Conservation (phyloP, 2,113 vertebrate genomes). For the Eidolon helvum region DNA sequence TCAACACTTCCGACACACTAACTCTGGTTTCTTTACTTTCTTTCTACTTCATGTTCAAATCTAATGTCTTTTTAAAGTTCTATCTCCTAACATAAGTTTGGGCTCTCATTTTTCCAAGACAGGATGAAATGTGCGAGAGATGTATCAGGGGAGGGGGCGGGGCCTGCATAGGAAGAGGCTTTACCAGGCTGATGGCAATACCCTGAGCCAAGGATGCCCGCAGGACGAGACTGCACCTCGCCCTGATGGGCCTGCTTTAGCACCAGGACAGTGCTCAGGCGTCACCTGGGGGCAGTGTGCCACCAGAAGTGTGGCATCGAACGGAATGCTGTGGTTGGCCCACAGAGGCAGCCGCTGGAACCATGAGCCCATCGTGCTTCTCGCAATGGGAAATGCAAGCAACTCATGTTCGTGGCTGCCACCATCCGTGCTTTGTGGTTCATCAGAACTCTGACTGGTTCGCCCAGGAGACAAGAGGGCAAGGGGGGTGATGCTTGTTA, state of each 20-base stretch:
- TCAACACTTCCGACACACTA: neutral
- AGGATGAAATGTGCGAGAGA: neutral
- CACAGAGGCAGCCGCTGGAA: neutral
- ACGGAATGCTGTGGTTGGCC: neutral
- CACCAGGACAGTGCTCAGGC: too few relatives aligned
- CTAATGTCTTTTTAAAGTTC: neutral
- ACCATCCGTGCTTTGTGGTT: too few relatives aligned
- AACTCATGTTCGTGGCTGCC: neutral
- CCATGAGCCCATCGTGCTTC: accelerated
- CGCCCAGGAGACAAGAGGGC: neutral
- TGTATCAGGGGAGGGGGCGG: neutral
- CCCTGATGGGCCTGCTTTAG: neutral
- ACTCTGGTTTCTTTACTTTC: neutral
- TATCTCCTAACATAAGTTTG: neutral
- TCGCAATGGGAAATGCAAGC: neutral
- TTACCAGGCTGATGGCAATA: neutral
- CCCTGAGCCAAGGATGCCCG: neutral
- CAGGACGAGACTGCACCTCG: neutral
- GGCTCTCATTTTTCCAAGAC: neutral
- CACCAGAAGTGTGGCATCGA: too few relatives aligned
- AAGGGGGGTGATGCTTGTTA: neutral
- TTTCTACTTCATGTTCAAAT: neutral
- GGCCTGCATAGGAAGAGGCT: too few relatives aligned
- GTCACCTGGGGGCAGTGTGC: neutral
- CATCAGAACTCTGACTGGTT: neutral